Percentiles rank a stretch among this genome's conserved stretches.
phyloP scores from a whole-genome alignment of 2,888 invertebrate species.

The Nasonia oneida region DNA sequence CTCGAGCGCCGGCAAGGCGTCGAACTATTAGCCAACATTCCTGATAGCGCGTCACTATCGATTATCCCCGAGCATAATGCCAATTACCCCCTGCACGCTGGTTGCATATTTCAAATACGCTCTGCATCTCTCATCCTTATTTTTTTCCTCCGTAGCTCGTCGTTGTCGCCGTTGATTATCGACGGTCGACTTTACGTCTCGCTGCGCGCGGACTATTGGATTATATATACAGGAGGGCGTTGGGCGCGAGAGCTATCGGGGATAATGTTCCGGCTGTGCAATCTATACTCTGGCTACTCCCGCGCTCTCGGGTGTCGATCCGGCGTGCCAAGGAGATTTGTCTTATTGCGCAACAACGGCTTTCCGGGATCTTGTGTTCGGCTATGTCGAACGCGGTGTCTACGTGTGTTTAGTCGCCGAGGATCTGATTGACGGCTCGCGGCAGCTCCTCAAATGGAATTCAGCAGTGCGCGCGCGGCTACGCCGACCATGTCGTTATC shows the following conservation, averaged over 20 bases:
- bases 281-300: neutral
- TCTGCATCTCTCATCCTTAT: neutral
- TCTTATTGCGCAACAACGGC: neutral
- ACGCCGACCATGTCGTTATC: neutral
- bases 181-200: neutral
- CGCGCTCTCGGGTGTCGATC: neutral
- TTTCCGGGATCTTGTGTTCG: neutral
- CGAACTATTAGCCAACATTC: slow-evolving; percentile 64
- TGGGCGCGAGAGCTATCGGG: neutral
- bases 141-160: neutral
- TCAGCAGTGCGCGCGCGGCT: neutral
- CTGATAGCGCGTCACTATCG: slow-evolving; percentile 66
- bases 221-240: no score
- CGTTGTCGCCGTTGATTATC: neutral
- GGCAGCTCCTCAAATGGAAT: neutral
- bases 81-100: slow-evolving; percentile 60
- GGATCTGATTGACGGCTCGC: neutral
- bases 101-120: slow-evolving; percentile 30
- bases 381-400: neutral
- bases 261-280: neutral
- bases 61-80: slow-evolving; percentile 63
- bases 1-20: slow-evolving; percentile 53
- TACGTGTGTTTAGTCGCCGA: slow-evolving; percentile 7
- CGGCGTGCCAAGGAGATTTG: slow-evolving; percentile 4
- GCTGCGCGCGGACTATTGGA: no score